A percentile compares a stretch with the other conserved stretches of the same genome.
These are phyloP conservation scores for Pollenia labialis DNA, from an alignment of 2,888 invertebrate species.

Conservation along the genomic window DNA sequence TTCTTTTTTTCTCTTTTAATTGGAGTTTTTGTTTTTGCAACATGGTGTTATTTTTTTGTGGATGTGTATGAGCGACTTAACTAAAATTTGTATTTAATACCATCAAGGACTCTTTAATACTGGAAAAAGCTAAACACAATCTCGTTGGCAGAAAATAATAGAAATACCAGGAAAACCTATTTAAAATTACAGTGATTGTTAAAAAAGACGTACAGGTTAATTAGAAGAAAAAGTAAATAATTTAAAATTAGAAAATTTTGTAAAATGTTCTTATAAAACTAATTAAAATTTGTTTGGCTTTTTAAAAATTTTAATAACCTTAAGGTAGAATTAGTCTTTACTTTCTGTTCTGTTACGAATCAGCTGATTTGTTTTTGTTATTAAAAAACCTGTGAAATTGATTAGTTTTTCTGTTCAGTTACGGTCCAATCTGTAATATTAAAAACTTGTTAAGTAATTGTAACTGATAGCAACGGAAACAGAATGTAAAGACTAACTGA, in stretches of 20 bases:
- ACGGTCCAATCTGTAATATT: too few species aligned
- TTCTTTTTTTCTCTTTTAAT: neutral
- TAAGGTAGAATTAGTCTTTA: too few species aligned
- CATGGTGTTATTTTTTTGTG: neutral
- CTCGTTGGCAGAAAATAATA: neutral
- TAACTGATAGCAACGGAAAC: too few species aligned
- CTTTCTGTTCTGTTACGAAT: too few species aligned
- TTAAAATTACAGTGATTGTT: neutral
- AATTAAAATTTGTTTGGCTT: too few species aligned
- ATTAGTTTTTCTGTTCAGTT: too few species aligned
- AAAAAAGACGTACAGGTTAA: neutral
- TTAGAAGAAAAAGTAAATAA: neutral
- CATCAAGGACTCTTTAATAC: conserved; percentile 30
- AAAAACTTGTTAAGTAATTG: too few species aligned
- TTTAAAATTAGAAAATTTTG: neutral
- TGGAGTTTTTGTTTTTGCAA: neutral
- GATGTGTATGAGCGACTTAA: neutral
- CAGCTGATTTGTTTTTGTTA: too few species aligned
- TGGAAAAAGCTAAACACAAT: conserved; percentile 35
- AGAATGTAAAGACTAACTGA: too few species aligned
- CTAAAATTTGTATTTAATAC: conserved; percentile 12
- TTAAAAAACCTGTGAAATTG: too few species aligned
- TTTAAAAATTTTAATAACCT: too few species aligned
- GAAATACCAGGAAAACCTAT: neutral
- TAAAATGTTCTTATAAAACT: too few species aligned